phyloP scores from a whole-genome alignment of 2,113 vertebrate genomes.

The Oophaga pumilio region DNA sequence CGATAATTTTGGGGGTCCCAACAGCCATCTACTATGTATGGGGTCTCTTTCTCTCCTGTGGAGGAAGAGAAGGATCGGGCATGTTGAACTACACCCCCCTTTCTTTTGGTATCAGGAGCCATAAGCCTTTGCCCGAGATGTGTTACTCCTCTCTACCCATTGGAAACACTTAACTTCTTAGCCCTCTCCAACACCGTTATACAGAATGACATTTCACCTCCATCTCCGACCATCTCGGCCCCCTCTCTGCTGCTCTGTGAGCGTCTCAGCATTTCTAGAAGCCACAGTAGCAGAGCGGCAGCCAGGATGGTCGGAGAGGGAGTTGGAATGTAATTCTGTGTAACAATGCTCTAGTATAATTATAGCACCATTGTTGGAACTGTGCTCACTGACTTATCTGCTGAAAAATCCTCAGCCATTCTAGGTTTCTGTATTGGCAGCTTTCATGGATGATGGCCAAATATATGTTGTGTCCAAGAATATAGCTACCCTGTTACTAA shows the following conservation, averaged over 20 bases:
- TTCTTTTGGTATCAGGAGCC: too few relatives aligned
- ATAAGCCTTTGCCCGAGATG: too few relatives aligned
- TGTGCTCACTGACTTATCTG: not conserved
- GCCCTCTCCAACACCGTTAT: not conserved
- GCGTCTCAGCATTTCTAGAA: not conserved
- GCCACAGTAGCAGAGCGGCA: not conserved
- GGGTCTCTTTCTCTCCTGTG: too few relatives aligned
- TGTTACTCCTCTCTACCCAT: too few relatives aligned
- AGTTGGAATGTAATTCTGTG: slow-evolving; percentile 5
- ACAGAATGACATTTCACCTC: not conserved
- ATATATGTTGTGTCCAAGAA: not conserved
- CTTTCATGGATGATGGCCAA: not conserved
- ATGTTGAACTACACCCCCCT: too few relatives aligned
- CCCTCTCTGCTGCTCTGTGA: not conserved
- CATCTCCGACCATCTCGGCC: not conserved
- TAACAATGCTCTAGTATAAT: slow-evolving; percentile 1
- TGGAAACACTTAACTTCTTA: too few relatives aligned
- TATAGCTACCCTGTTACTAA: not conserved
- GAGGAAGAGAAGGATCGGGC: too few relatives aligned
- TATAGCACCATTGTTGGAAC: not conserved
- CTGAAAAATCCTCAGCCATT: not conserved
- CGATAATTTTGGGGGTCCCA: too few relatives aligned
- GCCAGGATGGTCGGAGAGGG: not conserved
- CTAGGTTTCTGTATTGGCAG: not conserved
- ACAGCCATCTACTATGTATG: too few relatives aligned